Evolutionary conservation across 1,140 invertebrate genomes (phyloP), one percentile per base, ranked within the genome.

Genomic region (Battus philenor): DNA sequence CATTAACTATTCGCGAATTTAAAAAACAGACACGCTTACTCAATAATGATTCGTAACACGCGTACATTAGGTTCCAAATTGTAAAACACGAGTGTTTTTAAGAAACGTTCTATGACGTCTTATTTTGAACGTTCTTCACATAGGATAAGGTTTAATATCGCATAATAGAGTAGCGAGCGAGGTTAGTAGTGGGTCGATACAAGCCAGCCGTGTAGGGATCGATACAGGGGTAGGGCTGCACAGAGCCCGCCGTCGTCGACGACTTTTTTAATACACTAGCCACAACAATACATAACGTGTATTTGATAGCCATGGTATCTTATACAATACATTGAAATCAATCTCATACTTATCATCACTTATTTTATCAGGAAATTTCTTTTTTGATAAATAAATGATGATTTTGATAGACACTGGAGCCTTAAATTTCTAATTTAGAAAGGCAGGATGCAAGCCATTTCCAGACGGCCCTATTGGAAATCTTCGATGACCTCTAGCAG

Each of bases 131-230:
- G 48, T 70, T 76, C 54, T 59, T 41, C 31, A 17, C 41, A 38
- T 15, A 44, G 15, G 41, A 44, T 79, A 80, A 67, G 69, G 76
- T 80, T 62, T 67, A 63, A 57, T 62, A 76, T 80, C 30, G 61
- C 38, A 33, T 52, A 61, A 29, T 41, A 13, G 4, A 10, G 1
- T 50, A 31, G 43, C 29, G 13, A 27, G 3, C 27, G 32, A 58
- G 56, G 65, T 56, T 59, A 67, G 66, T 38, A 56, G 59, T 61
- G 65, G 73, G 76, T 80, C 75, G 74, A 80, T 78, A 82, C 31
- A 50, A 50, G 65, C 62, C 63, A 64, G 73, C 73, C 67, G 71
- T 57, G 52, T 50, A 56, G 55, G 63, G 66, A 76, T 84, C 78
- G 67, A 84, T 84, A 68, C 62, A 74, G 66, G 71, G 61, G 55